Conservation (phyloP, 2,113 vertebrate species). For the Ellobius talpinus region DNA sequence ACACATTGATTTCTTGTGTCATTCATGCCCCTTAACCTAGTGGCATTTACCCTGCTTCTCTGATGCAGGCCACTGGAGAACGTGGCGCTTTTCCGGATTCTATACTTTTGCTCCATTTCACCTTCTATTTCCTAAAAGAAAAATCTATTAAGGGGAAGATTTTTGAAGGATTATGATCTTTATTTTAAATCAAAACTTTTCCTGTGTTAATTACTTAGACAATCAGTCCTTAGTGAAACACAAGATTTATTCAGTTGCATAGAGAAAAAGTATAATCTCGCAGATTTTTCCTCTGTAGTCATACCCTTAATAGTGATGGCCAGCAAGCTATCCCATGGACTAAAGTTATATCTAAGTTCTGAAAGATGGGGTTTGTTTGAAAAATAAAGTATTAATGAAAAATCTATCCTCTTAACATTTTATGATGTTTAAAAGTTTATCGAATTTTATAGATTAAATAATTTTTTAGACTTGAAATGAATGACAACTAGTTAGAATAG, state of each 20-base stretch:
- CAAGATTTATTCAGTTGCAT: neutral
- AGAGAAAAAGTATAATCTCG: neutral
- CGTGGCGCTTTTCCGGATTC: neutral
- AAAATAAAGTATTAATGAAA: slow-evolving; percentile 26
- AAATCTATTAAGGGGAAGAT: neutral
- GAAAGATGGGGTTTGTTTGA: neutral
- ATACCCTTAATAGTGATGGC: neutral
- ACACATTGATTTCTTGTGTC: neutral
- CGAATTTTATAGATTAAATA: neutral
- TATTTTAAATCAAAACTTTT: neutral
- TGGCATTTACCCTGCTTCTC: neutral
- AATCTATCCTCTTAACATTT: slow-evolving; percentile 9
- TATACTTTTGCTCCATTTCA: neutral
- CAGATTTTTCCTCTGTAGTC: neutral
- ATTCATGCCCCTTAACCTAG: neutral
- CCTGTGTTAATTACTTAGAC: slow-evolving; percentile 43
- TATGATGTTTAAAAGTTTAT: neutral
- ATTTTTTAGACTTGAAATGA: slow-evolving; percentile 20
- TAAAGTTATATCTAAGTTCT: slow-evolving; percentile 37
- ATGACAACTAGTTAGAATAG: neutral
- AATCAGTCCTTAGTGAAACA: neutral
- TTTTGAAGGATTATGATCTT: neutral
- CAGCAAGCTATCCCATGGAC: neutral
- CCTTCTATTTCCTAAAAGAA: neutral
- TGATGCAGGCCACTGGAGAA: neutral